A percentile compares a stretch with the other conserved stretches of the same genome.
Conservation (phyloP, 1,140 invertebrate genomes). For the Rhagoletis pomonella region DNA sequence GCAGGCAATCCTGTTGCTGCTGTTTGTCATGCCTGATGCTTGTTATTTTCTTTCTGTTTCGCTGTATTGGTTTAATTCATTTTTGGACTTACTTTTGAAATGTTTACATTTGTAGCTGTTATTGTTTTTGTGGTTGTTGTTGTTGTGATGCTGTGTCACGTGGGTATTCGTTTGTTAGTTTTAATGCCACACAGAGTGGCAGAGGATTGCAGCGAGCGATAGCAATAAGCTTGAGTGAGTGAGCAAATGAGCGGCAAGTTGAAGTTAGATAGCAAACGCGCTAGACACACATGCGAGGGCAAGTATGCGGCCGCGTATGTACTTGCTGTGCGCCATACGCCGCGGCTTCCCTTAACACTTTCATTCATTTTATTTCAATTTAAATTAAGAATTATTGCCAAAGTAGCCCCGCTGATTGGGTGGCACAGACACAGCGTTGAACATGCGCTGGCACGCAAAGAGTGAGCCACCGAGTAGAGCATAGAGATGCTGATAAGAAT, state of each 20-base stretch:
- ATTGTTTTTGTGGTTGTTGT: neutral
- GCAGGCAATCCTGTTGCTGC: neutral
- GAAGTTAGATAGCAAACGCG: neutral
- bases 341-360: neutral
- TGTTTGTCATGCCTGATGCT: neutral
- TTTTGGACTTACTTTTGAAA: constrained; percentile 42
- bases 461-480: neutral
- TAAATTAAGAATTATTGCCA: constrained; percentile 74
- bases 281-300: neutral
- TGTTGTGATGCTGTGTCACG: neutral
- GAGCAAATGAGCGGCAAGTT: neutral
- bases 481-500: constrained; percentile 15
- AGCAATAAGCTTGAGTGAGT: neutral
- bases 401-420: constrained; percentile 3
- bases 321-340: too few species aligned
- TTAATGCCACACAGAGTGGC: neutral
- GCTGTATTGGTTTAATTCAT: constrained; percentile 53
- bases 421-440: neutral
- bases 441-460: neutral
- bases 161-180: constrained; percentile 15
- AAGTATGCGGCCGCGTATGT: too few species aligned
- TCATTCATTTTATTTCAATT: constrained; percentile 60
- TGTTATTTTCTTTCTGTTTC: neutral
- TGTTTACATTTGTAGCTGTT: neutral
- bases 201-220: neutral